Evolutionary conservation across 2,113 vertebrate species (phyloP).

Genomic region (Alexandromys fortis): DNA sequence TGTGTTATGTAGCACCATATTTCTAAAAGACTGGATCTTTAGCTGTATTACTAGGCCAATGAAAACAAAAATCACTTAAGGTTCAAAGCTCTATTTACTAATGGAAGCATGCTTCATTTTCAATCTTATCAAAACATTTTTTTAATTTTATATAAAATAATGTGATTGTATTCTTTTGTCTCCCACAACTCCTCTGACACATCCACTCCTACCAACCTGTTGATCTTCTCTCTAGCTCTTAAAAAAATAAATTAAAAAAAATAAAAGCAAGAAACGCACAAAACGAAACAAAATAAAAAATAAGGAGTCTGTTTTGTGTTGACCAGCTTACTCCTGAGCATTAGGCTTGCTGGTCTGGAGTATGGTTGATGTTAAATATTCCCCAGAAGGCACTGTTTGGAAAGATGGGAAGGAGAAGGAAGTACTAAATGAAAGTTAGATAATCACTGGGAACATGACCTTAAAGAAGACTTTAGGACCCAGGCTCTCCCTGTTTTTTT

Average conservation of each 20-base stretch:
- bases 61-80: neutral
- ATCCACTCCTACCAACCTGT: neutral
- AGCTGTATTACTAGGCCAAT: neutral
- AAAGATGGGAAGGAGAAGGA: neutral
- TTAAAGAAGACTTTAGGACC: neutral
- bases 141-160: neutral
- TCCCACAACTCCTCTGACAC: neutral
- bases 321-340: neutral
- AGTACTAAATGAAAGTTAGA: neutral
- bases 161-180: neutral
- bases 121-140: neutral
- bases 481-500: neutral
- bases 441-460: neutral
- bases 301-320: neutral
- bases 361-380: neutral
- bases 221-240: neutral
- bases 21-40: conserved; percentile 18
- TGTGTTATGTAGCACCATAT: neutral
- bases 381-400: no score
- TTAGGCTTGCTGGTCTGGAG: no score
- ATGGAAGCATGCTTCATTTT: neutral
- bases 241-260: neutral
- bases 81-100: neutral
- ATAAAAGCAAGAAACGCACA: neutral
- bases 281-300: neutral